A percentile compares a stretch with the other conserved stretches of the same genome.
phyloP scores from a whole-genome alignment of 1,140 invertebrate species.

The Lepidurus couesii region DNA sequence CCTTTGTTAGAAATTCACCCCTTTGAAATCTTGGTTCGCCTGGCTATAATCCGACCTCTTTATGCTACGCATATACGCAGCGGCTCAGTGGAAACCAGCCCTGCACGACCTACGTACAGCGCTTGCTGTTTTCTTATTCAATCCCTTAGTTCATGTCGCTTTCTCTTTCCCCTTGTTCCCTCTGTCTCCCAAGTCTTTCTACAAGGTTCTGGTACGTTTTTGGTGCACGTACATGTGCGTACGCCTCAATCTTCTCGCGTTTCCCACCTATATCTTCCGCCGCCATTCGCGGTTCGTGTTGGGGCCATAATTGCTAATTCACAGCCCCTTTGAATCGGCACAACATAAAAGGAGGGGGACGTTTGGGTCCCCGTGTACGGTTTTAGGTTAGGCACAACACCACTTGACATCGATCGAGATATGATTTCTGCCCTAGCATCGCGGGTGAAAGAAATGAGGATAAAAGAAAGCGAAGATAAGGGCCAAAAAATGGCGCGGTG shows the following conservation, averaged over 20 bases:
- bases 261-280: neutral
- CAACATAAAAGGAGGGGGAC: neutral
- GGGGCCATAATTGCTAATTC: slow-evolving; percentile 9
- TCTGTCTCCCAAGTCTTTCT: too few species aligned
- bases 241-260: neutral
- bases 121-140: neutral
- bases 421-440: neutral
- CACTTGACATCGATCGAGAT: slow-evolving; percentile 15
- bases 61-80: neutral
- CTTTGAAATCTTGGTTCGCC: neutral
- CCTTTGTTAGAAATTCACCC: slow-evolving; percentile 12
- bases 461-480: neutral
- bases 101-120: neutral
- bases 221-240: neutral
- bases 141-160: neutral
- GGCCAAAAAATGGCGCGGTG: neutral
- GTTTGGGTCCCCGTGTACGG: neutral
- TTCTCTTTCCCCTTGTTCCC: neutral
- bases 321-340: neutral
- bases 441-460: neutral
- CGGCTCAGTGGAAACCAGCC: neutral
- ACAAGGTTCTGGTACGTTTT: too few species aligned
- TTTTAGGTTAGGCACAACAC: slow-evolving; percentile 6
- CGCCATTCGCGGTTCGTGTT: neutral
- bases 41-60: neutral